Percentiles rank a stretch among this genome's conserved stretches.
phyloP scores from a whole-genome alignment of 1,140 invertebrate genomes.

The Sinonovacula constricta region DNA sequence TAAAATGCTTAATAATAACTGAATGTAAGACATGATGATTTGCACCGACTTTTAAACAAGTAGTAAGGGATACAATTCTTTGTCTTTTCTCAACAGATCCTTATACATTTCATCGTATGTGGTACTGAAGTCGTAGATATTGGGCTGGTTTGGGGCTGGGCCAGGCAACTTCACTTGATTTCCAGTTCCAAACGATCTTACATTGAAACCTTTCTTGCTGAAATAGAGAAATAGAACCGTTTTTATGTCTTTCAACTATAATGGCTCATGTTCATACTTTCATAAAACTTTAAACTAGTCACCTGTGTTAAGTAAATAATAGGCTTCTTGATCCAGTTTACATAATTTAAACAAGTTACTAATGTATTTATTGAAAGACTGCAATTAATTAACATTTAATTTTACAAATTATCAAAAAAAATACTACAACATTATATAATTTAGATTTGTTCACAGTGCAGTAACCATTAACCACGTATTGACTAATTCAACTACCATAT shows the following conservation, averaged over 20 bases:
- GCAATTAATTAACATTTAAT: no score
- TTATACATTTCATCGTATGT: constrained; percentile 98
- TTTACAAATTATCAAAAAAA: constrained; percentile 12
- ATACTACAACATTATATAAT: no score
- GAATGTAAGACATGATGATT: no score
- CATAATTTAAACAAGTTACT: background rate
- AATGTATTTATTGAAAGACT: background rate
- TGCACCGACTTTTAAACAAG: no score
- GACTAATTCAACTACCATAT: no score
- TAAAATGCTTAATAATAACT: no score
- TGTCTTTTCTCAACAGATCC: constrained; percentile 87
- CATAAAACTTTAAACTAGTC: no score
- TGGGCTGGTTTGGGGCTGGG: constrained; percentile 95
- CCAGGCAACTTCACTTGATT: constrained; percentile 97
- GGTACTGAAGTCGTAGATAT: constrained; percentile 98
- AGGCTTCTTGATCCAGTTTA: background rate
- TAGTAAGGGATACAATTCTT: constrained; percentile 84
- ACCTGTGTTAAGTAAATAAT: no score
- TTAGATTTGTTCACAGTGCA: no score
- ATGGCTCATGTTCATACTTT: background rate
- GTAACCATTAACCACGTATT: no score
- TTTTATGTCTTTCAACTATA: background rate
- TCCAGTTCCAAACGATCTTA: constrained; percentile 98
- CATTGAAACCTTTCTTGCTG: constrained; percentile 97
- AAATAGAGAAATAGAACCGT: constrained; percentile 71